phyloP scores from a whole-genome alignment of 1,140 invertebrate genomes.

The Pseudomyrmex pallidus region DNA sequence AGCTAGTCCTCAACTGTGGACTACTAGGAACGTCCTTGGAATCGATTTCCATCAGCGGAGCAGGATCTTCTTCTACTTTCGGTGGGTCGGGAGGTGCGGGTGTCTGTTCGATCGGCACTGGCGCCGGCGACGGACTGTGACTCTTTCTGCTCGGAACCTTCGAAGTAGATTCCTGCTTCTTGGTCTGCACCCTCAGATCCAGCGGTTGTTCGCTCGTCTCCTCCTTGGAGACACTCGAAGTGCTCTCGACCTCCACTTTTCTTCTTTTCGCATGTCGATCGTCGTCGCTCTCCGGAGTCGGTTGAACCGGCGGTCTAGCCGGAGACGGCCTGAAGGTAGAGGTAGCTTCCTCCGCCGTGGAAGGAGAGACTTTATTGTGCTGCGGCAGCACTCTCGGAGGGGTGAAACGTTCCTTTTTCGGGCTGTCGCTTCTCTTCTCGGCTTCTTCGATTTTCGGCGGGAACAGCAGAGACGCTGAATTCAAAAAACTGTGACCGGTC shows the following conservation, averaged over 20 bases:
- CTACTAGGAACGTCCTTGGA: conserved; percentile 54
- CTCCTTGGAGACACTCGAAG: conserved; percentile 34
- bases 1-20: conserved; percentile 56
- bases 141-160: conserved; percentile 57
- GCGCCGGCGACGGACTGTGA: conserved; percentile 62
- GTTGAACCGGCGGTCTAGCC: conserved; percentile 84
- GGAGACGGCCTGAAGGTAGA: conserved; percentile 88
- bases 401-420: conserved; percentile 83
- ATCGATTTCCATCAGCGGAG: conserved; percentile 71
- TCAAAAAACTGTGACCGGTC: conserved; percentile 87
- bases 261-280: conserved; percentile 68
- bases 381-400: conserved; percentile 81
- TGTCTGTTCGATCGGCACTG: conserved; percentile 41
- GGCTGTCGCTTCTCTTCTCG: conserved; percentile 77
- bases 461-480: conserved; percentile 86
- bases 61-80: conserved; percentile 84
- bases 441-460: conserved; percentile 81
- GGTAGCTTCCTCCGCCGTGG: conserved; percentile 88
- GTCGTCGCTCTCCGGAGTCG: conserved; percentile 79
- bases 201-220: conserved; percentile 88
- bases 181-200: conserved; percentile 89
- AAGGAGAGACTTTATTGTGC: conserved; percentile 87
- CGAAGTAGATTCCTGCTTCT: conserved; percentile 81
- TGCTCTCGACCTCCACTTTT: conserved; percentile 58
- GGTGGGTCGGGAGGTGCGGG: conserved; percentile 70